These are phyloP conservation scores for Halictus quadricinctus DNA, from an alignment of 2,888 invertebrate species.

Conservation along the genomic window DNA sequence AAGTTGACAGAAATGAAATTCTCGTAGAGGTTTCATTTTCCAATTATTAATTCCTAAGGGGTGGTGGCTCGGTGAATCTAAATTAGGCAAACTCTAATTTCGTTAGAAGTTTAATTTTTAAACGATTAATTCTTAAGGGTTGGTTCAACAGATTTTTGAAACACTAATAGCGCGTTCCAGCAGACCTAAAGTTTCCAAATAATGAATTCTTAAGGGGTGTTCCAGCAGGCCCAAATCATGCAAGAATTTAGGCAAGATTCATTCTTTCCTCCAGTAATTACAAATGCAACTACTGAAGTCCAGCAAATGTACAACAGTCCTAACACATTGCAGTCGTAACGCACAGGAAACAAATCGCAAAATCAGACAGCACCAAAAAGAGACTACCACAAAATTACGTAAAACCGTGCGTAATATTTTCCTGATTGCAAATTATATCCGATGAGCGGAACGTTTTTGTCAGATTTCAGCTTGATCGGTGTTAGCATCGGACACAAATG, in stretches of 20 bases:
- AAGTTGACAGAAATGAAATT: not conserved
- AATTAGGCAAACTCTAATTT: not conserved
- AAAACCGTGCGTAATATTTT: not conserved
- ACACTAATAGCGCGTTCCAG: too few relatives aligned
- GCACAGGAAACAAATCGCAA: not conserved
- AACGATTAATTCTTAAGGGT: not conserved
- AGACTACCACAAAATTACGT: not conserved
- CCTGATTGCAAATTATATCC: not conserved
- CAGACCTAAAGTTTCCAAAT: too few relatives aligned
- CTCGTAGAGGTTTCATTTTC: too few relatives aligned
- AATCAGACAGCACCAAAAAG: not conserved
- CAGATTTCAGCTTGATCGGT: not conserved
- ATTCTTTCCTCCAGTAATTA: not conserved
- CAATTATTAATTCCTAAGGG: too few relatives aligned
- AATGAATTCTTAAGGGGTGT: not conserved
- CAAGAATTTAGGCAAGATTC: too few relatives aligned
- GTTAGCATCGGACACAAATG: constrained; percentile 3
- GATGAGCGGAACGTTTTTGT: not conserved
- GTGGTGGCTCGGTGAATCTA: too few relatives aligned
- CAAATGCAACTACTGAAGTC: too few relatives aligned
- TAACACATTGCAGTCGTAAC: not conserved
- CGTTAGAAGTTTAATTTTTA: not conserved
- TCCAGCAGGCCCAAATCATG: too few relatives aligned
- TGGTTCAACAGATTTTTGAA: not conserved
- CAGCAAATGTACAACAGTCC: too few relatives aligned